phyloP scores from a whole-genome alignment of 1,140 invertebrate species.

The Atta cephalotes region DNA sequence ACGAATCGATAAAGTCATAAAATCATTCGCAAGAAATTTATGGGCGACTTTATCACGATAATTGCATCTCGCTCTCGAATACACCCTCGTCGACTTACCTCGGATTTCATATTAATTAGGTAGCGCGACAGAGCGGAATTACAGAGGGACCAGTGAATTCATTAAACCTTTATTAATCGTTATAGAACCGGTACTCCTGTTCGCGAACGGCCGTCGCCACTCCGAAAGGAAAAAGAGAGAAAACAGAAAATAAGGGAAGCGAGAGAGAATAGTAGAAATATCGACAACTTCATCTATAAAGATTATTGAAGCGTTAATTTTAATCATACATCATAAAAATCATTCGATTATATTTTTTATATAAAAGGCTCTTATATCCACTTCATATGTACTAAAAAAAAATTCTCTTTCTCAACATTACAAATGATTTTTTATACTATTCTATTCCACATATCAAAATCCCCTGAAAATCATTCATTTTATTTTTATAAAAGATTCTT shows the following conservation, averaged over 20 bases:
- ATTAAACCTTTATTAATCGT: slow-evolving; percentile 63
- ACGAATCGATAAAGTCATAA: slow-evolving; percentile 62
- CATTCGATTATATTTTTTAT: background rate
- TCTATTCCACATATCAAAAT: background rate
- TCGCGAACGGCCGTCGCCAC: slow-evolving; percentile 35
- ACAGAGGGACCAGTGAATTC: slow-evolving; percentile 56
- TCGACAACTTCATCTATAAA: slow-evolving; percentile 27
- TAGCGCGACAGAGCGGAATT: slow-evolving; percentile 57
- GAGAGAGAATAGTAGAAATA: background rate
- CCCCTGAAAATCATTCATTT: background rate
- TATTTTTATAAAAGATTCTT: background rate
- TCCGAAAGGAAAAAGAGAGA: slow-evolving; percentile 11
- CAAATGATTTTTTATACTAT: background rate
- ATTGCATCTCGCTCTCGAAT: slow-evolving; percentile 47
- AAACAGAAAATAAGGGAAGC: background rate
- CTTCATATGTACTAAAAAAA: background rate
- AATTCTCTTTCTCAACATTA: background rate
- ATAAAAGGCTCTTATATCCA: background rate
- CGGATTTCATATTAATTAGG: slow-evolving; percentile 61
- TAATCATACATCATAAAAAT: background rate
- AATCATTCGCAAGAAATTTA: slow-evolving; percentile 61
- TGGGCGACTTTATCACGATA: slow-evolving; percentile 55
- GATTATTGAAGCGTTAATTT: slow-evolving; percentile 21
- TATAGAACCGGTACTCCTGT: slow-evolving; percentile 55
- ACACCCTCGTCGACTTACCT: slow-evolving; percentile 53